Evolutionary conservation across 2,888 invertebrate genomes (phyloP), one percentile per base, ranked within the genome.

Genomic region (Bibio marci): DNA sequence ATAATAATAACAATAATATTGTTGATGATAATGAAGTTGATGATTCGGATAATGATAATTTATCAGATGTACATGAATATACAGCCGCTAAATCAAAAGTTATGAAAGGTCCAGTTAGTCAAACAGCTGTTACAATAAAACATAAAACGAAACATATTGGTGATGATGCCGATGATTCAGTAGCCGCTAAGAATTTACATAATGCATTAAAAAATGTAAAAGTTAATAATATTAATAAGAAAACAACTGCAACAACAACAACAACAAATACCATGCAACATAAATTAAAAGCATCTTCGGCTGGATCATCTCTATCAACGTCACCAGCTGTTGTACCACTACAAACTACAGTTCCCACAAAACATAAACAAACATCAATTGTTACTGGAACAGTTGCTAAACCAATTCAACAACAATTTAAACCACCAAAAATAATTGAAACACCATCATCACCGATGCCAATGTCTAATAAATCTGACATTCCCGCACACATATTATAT

Each of bases 21-120:
- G 22, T 8, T 8, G 27, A 27, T 11, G 8, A 34, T n/a, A 35
- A 17, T n/a, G 17, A 17, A 15, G 8, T 30, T 8, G 59, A 58
- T 35, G 40, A 47, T 12, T 51, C 55, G 37, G 56, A 57, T 34
- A 52, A 56, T 38, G 51, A 57, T 26, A 37, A 48, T 12, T 63
- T 59, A 32, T 61, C 62, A 18, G 63, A 59, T 40, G 60, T 70
- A 28, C 67, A 67, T 13, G 73, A 73, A 53, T 74, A 77, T 52
- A 66, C 66, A 41, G 73, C 75, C 34, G 73, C 78, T 43, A 73
- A 76, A 43, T 67, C 67, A 36, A 74, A 71, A 51, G 80, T 81
- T n/a, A 81, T 81, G 80, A 66, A 70, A 37, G 80, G 76, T 1
- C 80, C 81, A 0, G 71, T 77, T 42, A 69, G 73, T 42, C 81